phyloP scores from a whole-genome alignment of 2,113 vertebrate genomes.

The Speoplatyrhinus poulsoni region DNA sequence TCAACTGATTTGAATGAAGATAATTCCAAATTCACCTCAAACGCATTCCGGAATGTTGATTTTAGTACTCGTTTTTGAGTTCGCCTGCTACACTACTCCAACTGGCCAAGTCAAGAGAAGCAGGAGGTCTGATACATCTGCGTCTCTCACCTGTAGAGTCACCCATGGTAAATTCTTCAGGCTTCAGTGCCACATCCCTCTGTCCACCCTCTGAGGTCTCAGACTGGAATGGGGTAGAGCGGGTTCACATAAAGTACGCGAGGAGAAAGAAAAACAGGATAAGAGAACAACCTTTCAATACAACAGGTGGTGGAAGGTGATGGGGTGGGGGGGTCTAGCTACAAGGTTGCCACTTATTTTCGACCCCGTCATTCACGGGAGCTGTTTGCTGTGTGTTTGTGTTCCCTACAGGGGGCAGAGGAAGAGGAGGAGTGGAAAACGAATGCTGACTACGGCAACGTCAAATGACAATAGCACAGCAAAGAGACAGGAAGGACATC shows the following conservation, averaged over 20 bases:
- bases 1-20: too few relatives aligned
- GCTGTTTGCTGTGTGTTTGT: constrained; percentile 47
- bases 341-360: constrained; percentile 32
- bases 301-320: constrained; percentile 22
- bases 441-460: constrained; percentile 26
- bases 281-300: constrained; percentile 3
- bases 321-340: neutral
- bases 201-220: constrained; percentile 79
- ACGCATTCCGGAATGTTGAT: too few relatives aligned
- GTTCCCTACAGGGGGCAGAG: constrained; percentile 49
- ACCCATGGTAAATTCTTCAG: constrained; percentile 84
- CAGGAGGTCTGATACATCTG: neutral
- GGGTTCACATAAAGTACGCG: constrained; percentile 9
- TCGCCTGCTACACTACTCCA: too few relatives aligned
- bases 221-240: constrained; percentile 75
- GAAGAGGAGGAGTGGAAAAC: too few relatives aligned
- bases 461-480: too few relatives aligned
- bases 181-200: constrained; percentile 82
- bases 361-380: constrained; percentile 33
- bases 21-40: too few relatives aligned
- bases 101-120: too few relatives aligned
- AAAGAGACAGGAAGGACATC: neutral
- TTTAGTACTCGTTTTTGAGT: too few relatives aligned
- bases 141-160: constrained; percentile 83
- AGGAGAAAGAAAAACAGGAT: constrained; percentile 12